Base-by-base conservation (phyloP, 2,797 vertebrate genomes). In the Pangasius djambal region DNA sequence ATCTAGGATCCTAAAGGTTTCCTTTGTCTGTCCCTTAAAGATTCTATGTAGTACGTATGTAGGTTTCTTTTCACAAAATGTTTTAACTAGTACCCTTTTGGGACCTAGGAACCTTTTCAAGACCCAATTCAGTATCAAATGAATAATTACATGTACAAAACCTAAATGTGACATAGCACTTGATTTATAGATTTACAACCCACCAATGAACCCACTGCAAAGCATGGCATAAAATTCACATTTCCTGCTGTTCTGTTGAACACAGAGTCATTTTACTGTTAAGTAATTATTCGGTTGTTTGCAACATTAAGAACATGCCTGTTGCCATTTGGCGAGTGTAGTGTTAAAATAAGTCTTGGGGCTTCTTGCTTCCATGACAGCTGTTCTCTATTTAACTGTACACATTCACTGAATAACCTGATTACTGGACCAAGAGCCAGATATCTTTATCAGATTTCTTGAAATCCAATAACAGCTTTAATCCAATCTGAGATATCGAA, bases 401-500 rank as follows among this genome's bases (percentile, higher is more conserved):
- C n/a, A 50, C 28, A 84, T 31, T 44, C 40, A 50, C 83, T 20
- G 16, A 34, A 31, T 67, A 84, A 69, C 44, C 16, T 69, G 28
- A 69, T 84, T 84, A 84, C 83, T 67, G 40, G 16, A 50, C 28
- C 15, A 1, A 67, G 67, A 84, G 16, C 15, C 40, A 67, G 63
- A 84, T 31, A 50, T 50, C 63, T 28, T 40, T 48, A 83, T 67
- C 82, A 50, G 40, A 67, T 83, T 83, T n/a, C 81, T 83, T 65
- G 3, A 44, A 83, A 65, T 67, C 40, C 7, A 83, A 65, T 65
- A 44, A 55, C 52, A 63, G 57, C 57, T 63, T 16, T 63, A 83
- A 83, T 83, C 10, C 2, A 28, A 83, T 83, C 34, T 44, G 34
- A 83, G 15, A 67, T 84, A 84, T 84, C 37, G 3, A 31, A 67